Base-by-base conservation (phyloP, 2,797 vertebrate species). In the Balearica regulorum region DNA sequence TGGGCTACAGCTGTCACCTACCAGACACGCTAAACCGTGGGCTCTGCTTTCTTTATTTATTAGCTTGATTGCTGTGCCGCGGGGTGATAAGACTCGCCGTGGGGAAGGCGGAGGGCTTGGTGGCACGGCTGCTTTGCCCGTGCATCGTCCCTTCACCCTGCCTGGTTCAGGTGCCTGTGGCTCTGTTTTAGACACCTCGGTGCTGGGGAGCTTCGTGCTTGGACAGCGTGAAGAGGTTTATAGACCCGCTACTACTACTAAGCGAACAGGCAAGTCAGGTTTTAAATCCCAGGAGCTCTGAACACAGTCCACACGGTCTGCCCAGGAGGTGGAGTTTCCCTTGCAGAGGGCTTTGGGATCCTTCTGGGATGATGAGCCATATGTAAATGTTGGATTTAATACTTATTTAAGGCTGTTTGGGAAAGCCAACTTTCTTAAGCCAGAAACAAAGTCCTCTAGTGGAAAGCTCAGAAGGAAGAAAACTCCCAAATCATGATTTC, bases 21-120 rank as follows among this genome's bases (percentile, higher is more conserved):
- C 25, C 58, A 13, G 37, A 5, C 25, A 13, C 2, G 3, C 82
- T 39, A 33, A 14, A 26, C 76, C 25, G 0, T 1, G 1, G 28
- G 57, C 58, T 35, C 31, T 2, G 61, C 6, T 75, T 96, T 89
- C 29, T 71, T 33, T 43, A 16, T 43, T 43, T 43, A 43, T 43
- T 43, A 43, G 65, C 80, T 85, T 29, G 37, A 95, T 94, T 82
- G 82, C 71, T 55, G 82, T 83, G 90, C 84, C 5, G 17, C 4
- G 4, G 57, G 86, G 31, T 15, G 83, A 79, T 76, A 73, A 83
- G 65, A 6, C 49, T 57, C 6, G 0, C 73, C 24, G 26, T 0
- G 37, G 80, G 71, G 64, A 26, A 14, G 39, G 61, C 3, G 3
- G 48, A 17, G 48, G 68, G 53, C 35, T 55, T 55, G 54, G 62